Conservation (phyloP, 2,888 invertebrate species). For the Latrodectus elegans region DNA sequence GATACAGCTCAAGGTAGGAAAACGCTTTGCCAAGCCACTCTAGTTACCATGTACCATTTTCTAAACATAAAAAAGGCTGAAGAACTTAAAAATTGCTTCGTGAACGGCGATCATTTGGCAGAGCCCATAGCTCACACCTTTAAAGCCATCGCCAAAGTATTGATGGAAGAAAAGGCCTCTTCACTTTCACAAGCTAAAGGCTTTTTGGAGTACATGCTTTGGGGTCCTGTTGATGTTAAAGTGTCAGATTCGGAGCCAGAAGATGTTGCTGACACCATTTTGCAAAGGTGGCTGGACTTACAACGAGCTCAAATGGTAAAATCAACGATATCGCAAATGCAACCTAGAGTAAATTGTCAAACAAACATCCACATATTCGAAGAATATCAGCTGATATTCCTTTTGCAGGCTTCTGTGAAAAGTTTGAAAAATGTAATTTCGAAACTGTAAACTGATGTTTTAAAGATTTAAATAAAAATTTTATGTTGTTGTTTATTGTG, state of each 20-base stretch:
- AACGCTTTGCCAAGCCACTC: conserved; percentile 51
- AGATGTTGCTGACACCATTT: conserved; percentile 71
- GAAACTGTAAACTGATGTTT: conserved; percentile 23
- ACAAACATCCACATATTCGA: conserved; percentile 43
- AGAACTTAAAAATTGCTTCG: conserved; percentile 19
- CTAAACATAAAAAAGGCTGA: conserved; percentile 13
- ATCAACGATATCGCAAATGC: conserved; percentile 33
- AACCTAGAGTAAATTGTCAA: background rate
- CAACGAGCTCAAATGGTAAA: conserved; percentile 81
- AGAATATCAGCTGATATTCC: conserved; percentile 60
- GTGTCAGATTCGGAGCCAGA: conserved; percentile 69
- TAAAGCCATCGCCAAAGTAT: conserved; percentile 71
- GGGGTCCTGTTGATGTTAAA: conserved; percentile 85
- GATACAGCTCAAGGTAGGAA: conserved; percentile 21
- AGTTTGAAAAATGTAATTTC: conserved; percentile 56
- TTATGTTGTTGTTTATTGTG: background rate
- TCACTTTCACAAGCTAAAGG: conserved; percentile 81
- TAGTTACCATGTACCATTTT: conserved; percentile 35
- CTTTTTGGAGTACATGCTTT: conserved; percentile 87
- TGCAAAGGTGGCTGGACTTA: conserved; percentile 85
- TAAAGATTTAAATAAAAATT: background rate
- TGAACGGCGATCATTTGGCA: conserved; percentile 39
- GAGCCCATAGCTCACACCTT: conserved; percentile 69
- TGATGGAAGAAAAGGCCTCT: conserved; percentile 74
- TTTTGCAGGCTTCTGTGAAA: conserved; percentile 58